Evolutionary conservation across 2,888 invertebrate genomes (phyloP), one percentile per base, ranked within the genome.

Genomic region (Drosophila bunnanda): DNA sequence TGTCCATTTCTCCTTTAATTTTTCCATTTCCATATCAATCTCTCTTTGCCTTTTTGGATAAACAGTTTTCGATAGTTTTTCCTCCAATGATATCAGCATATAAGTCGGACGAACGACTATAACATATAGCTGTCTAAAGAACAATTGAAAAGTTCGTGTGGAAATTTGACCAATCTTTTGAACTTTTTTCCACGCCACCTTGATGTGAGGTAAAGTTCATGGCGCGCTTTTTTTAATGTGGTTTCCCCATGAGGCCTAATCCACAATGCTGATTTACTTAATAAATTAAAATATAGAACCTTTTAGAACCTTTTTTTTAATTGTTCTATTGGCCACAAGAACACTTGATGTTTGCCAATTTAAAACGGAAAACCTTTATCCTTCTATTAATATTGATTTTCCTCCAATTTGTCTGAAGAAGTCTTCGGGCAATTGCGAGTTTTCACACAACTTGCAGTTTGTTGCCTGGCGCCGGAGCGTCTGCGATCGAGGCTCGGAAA

Each of bases 391-490:
- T 48, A 20, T 36, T 36, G 34, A 12, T 58, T 39, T 28, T 3
- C 46, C 38, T 12, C 39, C 39, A 30, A 60, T 60, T 60, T 60
- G 25, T 57, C 58, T 25, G 10, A n/a, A 55, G 13, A 68, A 62
- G 57, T 72, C 74, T 72, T 50, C 82, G 60, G 56, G 57, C 58
- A 85, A 70, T 62, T 78, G 78, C 56, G 44, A 85, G 20, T 67
- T 82, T 82, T 82, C 66, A 50, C 78, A 88, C 78, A 88, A 68
- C 62, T 78, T 52, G 53, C 69, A 56, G 44, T 34, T 52, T 52
- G 50, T 52, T 13, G 55, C 64, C 43, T 70, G 85, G 88, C 88
- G 82, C 83, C 77, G 25, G 22, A 12, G 10, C 43, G 76, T 76
- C 69, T 67, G 56, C 10, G 32, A 34, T 59, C 58, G 56, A 32